A percentile compares a stretch with the other conserved stretches of the same genome.
These are phyloP conservation scores for Chloroceryle inda DNA, from an alignment of 2,797 vertebrate genomes.

Conservation along the genomic window DNA sequence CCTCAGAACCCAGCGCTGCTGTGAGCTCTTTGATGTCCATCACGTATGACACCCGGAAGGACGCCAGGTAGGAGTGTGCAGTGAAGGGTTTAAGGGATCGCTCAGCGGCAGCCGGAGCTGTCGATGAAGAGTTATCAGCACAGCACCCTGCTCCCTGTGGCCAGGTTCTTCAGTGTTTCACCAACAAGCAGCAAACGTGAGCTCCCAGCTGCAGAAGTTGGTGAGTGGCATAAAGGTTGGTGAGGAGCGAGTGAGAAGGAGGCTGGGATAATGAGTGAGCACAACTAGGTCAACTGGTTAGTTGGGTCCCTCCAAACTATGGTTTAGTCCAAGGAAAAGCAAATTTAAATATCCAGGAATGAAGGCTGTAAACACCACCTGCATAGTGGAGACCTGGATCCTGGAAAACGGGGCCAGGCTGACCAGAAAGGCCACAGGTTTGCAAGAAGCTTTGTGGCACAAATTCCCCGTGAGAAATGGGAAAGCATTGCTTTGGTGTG, in stretches of 20 bases:
- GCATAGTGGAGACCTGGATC: not conserved
- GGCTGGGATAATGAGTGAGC: not conserved
- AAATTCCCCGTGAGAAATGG: not conserved
- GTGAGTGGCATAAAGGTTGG: not conserved
- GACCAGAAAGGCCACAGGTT: not conserved
- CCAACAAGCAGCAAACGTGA: rapidly evolving
- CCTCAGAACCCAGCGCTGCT: rapidly evolving
- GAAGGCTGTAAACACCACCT: not conserved
- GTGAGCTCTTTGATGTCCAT: rapidly evolving
- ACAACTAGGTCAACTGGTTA: not conserved
- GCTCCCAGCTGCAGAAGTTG: not conserved
- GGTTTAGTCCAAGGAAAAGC: not conserved
- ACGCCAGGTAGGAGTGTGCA: not conserved
- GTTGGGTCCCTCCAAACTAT: not conserved
- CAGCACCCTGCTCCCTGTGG: not conserved
- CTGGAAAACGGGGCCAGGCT: not conserved
- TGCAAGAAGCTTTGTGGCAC: rapidly evolving
- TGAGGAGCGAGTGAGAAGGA: not conserved
- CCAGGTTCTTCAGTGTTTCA: not conserved
- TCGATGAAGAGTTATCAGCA: not conserved
- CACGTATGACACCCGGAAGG: rapidly evolving
- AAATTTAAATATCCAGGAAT: not conserved
- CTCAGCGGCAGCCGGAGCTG: not conserved
- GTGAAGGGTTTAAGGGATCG: not conserved
- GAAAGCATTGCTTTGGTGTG: not conserved